Evolutionary conservation across 2,797 vertebrate genomes (phyloP), one percentile per base, ranked within the genome.

Genomic region (Tenualosa thibaudeaui): DNA sequence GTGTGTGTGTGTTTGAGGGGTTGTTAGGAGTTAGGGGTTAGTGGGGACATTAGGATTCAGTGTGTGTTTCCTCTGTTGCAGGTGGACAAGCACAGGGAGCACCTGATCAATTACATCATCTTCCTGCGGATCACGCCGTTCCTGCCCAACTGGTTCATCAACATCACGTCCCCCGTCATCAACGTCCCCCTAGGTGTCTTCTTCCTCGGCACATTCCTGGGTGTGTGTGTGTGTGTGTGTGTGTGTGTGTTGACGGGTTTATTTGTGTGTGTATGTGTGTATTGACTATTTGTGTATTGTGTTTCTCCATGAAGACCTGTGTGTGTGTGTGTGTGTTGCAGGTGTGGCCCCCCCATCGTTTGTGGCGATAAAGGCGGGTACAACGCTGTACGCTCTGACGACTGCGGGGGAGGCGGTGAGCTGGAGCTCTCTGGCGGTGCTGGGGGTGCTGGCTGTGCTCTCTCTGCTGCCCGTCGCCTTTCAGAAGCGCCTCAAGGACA

Each of bases 61-160:
- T 51, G 50, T 51, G 50, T 51, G 50, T n/a, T 6, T 10, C 0
- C 0, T 1, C 0, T 1, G 6, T 7, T 85, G n/a, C 93, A 99
- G 98, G 97, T 99, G 88, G 98, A 99, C 88, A 96, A 97, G 87
- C 98, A 99, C 85, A 94, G 97, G 95, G 97, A 97, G 84, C 98
- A 99, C 94, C 96, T 99, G 85, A 99, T 99, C 90, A 99, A 99
- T 94, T 99, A 99, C 92, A 99, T 99, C 37, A 98, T 99, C 92
- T 99, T 99, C 94, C 92, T 99, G 96, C 97, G 98, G 93, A 99
- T 99, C 93, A 99, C 98, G 1, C 98, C 98, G 17, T 99, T 99
- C 89, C 97, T 99, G 88, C 98, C 98, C 40, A 99, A 99, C 92
- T 99, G 98, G 98, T 99, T 99, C 94, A 99, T 99, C 94, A 99